Base-by-base conservation (phyloP, 2,888 invertebrate genomes). In the Oasisia sp. region DNA sequence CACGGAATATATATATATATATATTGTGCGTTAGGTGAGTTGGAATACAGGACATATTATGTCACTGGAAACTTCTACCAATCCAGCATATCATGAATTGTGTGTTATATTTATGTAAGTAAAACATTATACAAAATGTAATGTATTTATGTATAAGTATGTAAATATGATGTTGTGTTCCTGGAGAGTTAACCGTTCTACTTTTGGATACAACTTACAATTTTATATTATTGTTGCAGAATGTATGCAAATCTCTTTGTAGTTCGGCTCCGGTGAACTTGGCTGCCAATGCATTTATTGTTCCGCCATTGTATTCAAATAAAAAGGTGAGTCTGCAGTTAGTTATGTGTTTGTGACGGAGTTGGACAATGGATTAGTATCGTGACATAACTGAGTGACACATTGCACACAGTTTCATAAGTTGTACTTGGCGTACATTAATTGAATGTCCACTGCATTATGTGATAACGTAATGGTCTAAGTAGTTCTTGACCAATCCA, bases 251-350 rank as follows among this genome's bases (percentile, higher is more conserved):
- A 11, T 74, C 32, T 32, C 2, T 74, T 74, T 74, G 32, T 58
- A 91, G 90, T 91, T 58, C 90, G n/a, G 45, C 90, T 38, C 32
- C 93, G 44, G 92, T 90, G 7, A 94, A 94, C 90, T 92, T 94
- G 90, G 93, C 93, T 12, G 92, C 93, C 32, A 89, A 93, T 50
- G 93, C 93, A 27, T 93, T 92, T 89, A 92, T 94, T 14, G 38
- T 94, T 0, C 94, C 94, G n/a, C 94, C 94, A 0, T 50, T 74
- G 19, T 89, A 92, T 58, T 91, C 93, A n/a, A 92, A 92, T 50
- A 89, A 92, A 32, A 94, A 94, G 93, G 93, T 93, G 12, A 32
- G 90, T 89, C 27, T 32, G 27, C 44, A 32, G 32, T 90, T 91
- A 56, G 45, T 14, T n/a, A 58, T 58, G 32, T 92, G n/a, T 45